Percentiles rank a stretch among this genome's conserved stretches.
phyloP scores from a whole-genome alignment of 1,140 invertebrate species.

The Rhizoglyphus robini region DNA sequence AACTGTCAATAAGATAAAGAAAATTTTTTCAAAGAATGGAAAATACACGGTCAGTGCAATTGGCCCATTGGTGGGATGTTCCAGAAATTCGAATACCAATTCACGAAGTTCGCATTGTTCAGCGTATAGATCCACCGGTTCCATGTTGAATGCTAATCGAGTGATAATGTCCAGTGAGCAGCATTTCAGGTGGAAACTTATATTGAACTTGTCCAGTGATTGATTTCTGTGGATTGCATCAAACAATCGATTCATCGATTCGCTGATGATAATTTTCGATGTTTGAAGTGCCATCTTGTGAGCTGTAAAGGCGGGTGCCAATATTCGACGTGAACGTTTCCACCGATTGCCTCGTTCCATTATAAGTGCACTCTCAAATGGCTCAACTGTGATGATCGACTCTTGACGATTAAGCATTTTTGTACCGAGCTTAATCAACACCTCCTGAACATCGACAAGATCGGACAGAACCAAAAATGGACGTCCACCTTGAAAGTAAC shows the following conservation, averaged over 20 bases:
- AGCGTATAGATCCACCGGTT: neutral
- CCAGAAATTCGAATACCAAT: neutral
- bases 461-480: neutral
- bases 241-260: neutral
- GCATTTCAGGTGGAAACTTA: slow-evolving; percentile 11
- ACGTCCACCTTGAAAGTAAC: neutral
- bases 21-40: neutral
- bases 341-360: slow-evolving; percentile 1
- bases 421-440: neutral
- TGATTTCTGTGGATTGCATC: neutral
- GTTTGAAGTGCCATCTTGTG: neutral
- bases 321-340: neutral
- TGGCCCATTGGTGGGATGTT: neutral
- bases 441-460: neutral
- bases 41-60: neutral
- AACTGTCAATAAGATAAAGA: neutral
- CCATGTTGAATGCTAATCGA: slow-evolving; percentile 10
- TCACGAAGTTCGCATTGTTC: neutral
- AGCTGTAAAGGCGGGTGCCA: slow-evolving; percentile 13
- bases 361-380: too few relatives aligned
- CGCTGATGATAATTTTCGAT: neutral
- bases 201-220: neutral
- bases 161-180: slow-evolving; percentile 15
- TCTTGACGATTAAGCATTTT: neutral
- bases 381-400: neutral